Percentiles rank a stretch among this genome's conserved stretches.
Evolutionary conservation across 2,797 vertebrate genomes (phyloP).

Genomic region (Mus caroli): DNA sequence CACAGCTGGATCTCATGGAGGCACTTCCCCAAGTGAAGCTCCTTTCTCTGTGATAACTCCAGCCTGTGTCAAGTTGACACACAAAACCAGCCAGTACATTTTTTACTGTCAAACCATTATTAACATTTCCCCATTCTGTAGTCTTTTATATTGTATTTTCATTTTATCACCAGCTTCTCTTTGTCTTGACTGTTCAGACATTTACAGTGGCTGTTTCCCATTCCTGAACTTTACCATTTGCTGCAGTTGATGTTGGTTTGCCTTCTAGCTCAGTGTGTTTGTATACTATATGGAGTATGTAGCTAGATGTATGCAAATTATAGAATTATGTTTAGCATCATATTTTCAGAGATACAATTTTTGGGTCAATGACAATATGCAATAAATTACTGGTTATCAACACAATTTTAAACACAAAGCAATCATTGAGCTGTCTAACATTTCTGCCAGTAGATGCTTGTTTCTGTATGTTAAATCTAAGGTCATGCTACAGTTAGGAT

Average conservation of each 20-base stretch:
- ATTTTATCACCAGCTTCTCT: constrained; percentile 7
- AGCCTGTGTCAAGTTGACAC: too few relatives aligned
- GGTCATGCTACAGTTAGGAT: background rate
- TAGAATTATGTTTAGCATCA: constrained; percentile 67
- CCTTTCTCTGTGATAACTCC: too few relatives aligned
- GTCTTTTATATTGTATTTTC: constrained; percentile 13
- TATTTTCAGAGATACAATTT: constrained; percentile 42
- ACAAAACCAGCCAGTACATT: background rate
- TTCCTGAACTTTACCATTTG: background rate
- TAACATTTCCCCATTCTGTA: background rate
- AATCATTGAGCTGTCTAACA: background rate
- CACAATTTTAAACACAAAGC: constrained; percentile 19
- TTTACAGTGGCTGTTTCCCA: constrained; percentile 20
- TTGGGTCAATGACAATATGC: constrained; percentile 38
- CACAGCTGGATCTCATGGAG: too few relatives aligned
- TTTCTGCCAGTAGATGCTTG: background rate
- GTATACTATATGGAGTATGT: constrained; percentile 13
- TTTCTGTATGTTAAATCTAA: constrained; percentile 27
- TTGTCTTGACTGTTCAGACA: background rate
- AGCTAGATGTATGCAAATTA: constrained; percentile 40
- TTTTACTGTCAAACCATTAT: background rate
- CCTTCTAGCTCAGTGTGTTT: constrained; percentile 33
- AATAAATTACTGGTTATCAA: background rate
- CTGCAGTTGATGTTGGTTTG: background rate
- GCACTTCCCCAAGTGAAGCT: too few relatives aligned